Conservation (phyloP, 2,113 vertebrate genomes). For the Meles meles region DNA sequence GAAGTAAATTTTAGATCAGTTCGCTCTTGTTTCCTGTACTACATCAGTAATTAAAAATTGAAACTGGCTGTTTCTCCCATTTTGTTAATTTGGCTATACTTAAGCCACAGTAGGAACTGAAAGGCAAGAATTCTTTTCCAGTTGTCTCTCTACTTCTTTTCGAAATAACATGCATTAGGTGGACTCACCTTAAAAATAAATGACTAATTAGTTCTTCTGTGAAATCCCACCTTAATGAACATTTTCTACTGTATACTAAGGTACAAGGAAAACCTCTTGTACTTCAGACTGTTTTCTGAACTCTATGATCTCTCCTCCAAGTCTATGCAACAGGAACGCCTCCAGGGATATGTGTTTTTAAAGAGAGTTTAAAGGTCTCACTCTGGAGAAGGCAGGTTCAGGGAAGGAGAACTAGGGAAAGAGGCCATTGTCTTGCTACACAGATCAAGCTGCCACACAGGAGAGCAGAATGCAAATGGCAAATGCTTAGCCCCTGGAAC, state of each 20-base stretch:
- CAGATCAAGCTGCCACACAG: not conserved
- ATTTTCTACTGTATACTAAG: slow-evolving; percentile 61
- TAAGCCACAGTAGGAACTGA: not conserved
- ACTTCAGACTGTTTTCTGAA: slow-evolving; percentile 54
- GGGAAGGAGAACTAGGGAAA: not conserved
- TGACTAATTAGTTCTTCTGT: slow-evolving; percentile 57
- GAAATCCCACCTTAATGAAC: slow-evolving; percentile 55
- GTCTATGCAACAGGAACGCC: not conserved
- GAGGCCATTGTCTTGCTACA: not conserved
- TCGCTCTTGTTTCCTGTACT: not conserved
- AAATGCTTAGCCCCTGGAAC: not conserved
- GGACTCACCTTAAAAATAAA: not conserved
- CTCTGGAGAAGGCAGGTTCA: not conserved
- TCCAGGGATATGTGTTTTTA: slow-evolving; percentile 17
- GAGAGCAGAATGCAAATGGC: not conserved
- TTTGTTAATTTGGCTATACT: not conserved
- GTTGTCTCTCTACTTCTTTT: not conserved
- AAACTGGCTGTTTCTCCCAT: not conserved
- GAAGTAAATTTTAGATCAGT: not conserved
- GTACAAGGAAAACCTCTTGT: slow-evolving; percentile 56
- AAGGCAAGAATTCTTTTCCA: not conserved
- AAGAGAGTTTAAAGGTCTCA: not conserved
- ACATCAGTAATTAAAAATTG: not conserved
- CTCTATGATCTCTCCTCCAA: slow-evolving; percentile 36
- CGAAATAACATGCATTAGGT: not conserved